A percentile compares a stretch with the other conserved stretches of the same genome.
Evolutionary conservation across 2,888 invertebrate genomes (phyloP).

Genomic region (Yponomeuta plumbellus): DNA sequence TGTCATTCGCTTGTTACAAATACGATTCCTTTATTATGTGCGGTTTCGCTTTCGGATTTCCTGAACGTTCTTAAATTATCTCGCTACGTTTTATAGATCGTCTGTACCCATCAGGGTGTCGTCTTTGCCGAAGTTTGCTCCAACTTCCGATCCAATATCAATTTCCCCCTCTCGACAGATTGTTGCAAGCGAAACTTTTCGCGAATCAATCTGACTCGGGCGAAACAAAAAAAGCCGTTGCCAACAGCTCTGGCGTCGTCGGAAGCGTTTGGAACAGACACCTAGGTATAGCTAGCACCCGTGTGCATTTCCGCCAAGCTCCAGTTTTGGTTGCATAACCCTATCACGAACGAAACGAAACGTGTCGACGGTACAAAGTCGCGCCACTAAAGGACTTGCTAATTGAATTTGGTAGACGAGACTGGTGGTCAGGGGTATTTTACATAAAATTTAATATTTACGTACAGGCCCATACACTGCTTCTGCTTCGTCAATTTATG

Average conservation of each 20-base stretch:
- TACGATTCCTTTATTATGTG: not conserved
- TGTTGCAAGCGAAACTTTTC: slow-evolving; percentile 6
- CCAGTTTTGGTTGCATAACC: slow-evolving; percentile 28
- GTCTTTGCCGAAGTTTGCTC: not conserved
- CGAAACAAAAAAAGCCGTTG: not conserved
- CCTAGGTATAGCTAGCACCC: not conserved
- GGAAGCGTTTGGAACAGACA: slow-evolving; percentile 9
- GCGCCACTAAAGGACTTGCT: too few relatives aligned
- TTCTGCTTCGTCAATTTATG: too few relatives aligned
- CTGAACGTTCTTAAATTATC: not conserved
- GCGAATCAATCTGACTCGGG: slow-evolving; percentile 3
- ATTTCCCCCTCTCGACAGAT: not conserved
- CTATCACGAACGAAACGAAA: not conserved
- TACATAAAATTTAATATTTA: too few relatives aligned
- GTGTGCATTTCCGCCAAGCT: slow-evolving; percentile 41
- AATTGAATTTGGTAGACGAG: too few relatives aligned
- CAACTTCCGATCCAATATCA: not conserved
- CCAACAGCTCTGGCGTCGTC: not conserved
- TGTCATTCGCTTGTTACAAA: not conserved
- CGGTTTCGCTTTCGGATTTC: slow-evolving; percentile 1
- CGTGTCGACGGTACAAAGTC: not conserved
- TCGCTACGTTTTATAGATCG: not conserved
- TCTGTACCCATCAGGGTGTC: not conserved
- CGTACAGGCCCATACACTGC: too few relatives aligned
- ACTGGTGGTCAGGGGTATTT: too few relatives aligned